Base-by-base conservation (phyloP, 1,140 invertebrate species). In the Caenorhabditis inopinata region DNA sequence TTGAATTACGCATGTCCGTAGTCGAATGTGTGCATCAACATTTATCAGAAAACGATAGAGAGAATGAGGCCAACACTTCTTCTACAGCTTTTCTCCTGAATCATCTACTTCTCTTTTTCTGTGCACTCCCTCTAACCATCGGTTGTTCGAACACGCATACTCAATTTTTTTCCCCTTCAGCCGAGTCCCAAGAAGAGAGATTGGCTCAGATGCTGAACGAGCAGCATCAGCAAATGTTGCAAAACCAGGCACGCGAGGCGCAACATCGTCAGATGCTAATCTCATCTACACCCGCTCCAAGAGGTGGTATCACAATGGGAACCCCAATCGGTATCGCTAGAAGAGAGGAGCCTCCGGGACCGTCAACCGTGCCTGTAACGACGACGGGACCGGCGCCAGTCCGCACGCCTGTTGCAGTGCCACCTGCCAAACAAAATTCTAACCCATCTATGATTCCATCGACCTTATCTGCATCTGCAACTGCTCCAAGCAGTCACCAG, bases 151-250 rank as follows among this genome's bases (percentile, higher is more conserved):
- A 76, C 18, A n/a, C 27, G 27, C 32, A 35, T 48, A 35, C 46
- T 32, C 46, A 76, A 25, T 49, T 7, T 42, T 48, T 38, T 42
- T 38, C 46, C 46, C 32, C 46, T 48, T 49, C 32, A 49, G 75
- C 46, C 29, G 45, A 51, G 32, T 53, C 46, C 4, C 32, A 53
- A 76, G 74, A 75, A 47, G 74, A 49, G 18, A 11, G 27, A 45
- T 47, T 47, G 74, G 74, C 74, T 75, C 47, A 49, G 25, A 51
- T 76, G 75, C 48, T 49, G 47, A 48, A 76, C 14, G 46, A 49
- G 48, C 75, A 76, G 48, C 75, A 76, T 27, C 47, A 48, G 27
- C 75, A 35, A 18, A 49, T 76, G 47, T 23, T 76, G 75, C 75
- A 76, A 76, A 48, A 76, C 35, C 75, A 49, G 29, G 46, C 75